Evolutionary conservation across 2,888 invertebrate genomes (phyloP), one percentile per base, ranked within the genome.

Genomic region (Anoplius nigerrimus): DNA sequence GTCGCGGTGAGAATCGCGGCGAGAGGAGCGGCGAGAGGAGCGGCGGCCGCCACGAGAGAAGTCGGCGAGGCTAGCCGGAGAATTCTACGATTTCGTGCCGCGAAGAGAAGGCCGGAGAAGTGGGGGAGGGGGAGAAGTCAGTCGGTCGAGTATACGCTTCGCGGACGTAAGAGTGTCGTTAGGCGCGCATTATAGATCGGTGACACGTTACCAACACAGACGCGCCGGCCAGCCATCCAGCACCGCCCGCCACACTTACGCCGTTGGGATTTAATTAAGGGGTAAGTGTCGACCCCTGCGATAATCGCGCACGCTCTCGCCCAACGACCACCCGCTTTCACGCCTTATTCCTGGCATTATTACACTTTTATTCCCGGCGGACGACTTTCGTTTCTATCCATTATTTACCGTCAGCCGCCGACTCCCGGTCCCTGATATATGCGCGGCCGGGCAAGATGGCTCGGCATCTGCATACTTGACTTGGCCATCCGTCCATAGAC

Each of bases 221-320:
- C 20, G 20, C 15, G 15, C 42, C 56, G 11, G 42, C 42, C 11
- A 42, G 18, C n/a, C 56, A 21, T 42, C 22, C 22, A 22, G 43
- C 46, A 22, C 27, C 27, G 42, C 34, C n/a, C 34, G 55, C 11
- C 11, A 11, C 54, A n/a, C 18, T 20, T 42, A 61, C 60, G 60
- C 22, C 51, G 13, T 59, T n/a, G 46, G 66, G 69, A 79, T 74
- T 79, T 74, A 71, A 77, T 78, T 74, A 70, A 54, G 59, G 62
- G 69, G 71, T 71, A 58, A 71, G 69, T 52, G 60, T 55, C 56
- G 52, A 46, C 62, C n/a, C 22, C 64, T 58, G 52, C 53, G 60
- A 71, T 63, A 43, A 56, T 62, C 54, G 24, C 52, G 13, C 56
- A 34, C 46, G 43, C 43, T 58, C 22, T 24, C 42, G 5, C 6